Conservation (phyloP, 2,888 invertebrate genomes). For the Parnassius mnemosyne region DNA sequence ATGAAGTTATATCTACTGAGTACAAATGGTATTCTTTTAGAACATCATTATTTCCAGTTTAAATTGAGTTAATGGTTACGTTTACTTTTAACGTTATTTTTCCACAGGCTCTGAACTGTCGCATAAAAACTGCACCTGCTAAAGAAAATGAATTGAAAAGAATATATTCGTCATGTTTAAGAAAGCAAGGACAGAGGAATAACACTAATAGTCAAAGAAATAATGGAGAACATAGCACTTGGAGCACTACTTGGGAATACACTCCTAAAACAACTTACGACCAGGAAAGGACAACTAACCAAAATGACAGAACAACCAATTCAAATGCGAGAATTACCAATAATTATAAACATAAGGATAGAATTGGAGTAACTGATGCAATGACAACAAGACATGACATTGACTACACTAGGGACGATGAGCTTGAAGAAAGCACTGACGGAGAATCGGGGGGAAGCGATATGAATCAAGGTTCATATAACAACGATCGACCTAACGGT, state of each 20-base stretch:
- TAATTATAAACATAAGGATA: not conserved
- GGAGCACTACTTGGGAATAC: constrained; percentile 1
- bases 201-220: constrained; percentile 42
- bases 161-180: constrained; percentile 80
- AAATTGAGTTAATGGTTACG: too few relatives aligned
- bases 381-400: constrained; percentile 4
- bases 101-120: constrained; percentile 78
- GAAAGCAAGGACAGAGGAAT: constrained; percentile 47
- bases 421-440: constrained; percentile 6
- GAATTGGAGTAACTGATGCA: not conserved
- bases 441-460: not conserved
- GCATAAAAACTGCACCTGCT: constrained; percentile 76
- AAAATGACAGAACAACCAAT: not conserved
- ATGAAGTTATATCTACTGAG: too few relatives aligned
- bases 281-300: not conserved
- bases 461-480: not conserved
- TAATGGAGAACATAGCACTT: constrained; percentile 37
- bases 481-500: not conserved
- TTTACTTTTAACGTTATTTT: not conserved
- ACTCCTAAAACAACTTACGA: not conserved
- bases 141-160: constrained; percentile 80
- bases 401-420: not conserved
- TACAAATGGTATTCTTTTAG: too few relatives aligned
- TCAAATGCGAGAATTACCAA: not conserved
- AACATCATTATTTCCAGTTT: too few relatives aligned